A percentile compares a stretch with the other conserved stretches of the same genome.
These are phyloP conservation scores for Drosophila eohydei DNA, from an alignment of 2,888 invertebrate species.

Conservation along the genomic window DNA sequence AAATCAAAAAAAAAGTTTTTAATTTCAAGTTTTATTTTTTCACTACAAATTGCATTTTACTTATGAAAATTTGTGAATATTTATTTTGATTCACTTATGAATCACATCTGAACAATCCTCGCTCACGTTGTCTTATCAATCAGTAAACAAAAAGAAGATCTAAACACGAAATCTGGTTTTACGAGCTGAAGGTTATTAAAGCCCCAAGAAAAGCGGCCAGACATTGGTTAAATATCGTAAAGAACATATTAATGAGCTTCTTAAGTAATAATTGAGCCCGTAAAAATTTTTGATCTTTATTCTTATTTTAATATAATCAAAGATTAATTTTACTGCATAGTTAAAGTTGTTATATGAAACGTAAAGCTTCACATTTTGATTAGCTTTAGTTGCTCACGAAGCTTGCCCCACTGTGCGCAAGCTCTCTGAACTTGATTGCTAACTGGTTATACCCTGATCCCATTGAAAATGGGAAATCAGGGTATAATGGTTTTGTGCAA, in stretches of 20 bases:
- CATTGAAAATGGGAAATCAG: no score
- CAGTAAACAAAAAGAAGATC: constrained; percentile 15
- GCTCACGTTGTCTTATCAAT: neutral
- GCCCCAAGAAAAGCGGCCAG: constrained; percentile 13
- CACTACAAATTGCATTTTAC: neutral
- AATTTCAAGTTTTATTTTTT: neutral
- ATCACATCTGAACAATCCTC: neutral
- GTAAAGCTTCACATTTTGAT: constrained; percentile 6
- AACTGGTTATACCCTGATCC: no score
- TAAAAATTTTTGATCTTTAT: neutral
- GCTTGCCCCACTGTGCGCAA: constrained; percentile 49
- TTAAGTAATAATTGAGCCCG: neutral
- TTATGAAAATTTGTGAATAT: neutral
- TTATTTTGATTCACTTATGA: neutral
- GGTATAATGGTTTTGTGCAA: no score
- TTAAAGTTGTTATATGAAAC: neutral
- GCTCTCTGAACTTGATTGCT: constrained; percentile 54
- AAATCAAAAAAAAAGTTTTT: no score
- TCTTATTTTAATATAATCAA: neutral
- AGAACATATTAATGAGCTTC: neutral
- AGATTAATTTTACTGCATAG: neutral
- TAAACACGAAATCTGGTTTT: constrained; percentile 65
- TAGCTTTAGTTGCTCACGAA: neutral
- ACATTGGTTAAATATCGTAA: constrained; percentile 33
- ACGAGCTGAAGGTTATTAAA: constrained; percentile 63